Base-by-base conservation (phyloP, 2,888 invertebrate genomes). In the Salticus scenicus region DNA sequence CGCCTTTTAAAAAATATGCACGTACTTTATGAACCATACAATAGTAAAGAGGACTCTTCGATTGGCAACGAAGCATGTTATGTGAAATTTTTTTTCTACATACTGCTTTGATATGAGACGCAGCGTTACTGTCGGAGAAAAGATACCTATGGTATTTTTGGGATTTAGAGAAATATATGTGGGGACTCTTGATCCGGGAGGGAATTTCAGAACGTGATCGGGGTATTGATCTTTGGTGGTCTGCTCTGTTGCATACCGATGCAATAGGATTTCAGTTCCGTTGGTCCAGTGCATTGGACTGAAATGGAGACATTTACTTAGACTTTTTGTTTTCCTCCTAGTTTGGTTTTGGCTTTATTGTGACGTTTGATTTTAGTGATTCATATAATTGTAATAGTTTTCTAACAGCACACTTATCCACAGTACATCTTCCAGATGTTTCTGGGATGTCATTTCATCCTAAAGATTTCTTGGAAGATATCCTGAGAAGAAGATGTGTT, bases 121-220 rank as follows among this genome's bases (percentile, higher is more conserved):
- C 4, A 17, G 4, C n/a, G 12, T 7, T 10, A 12, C 10, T 10
- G 24, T 5, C 24, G 24, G 24, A 17, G 24, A 47, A 24, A 17
- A 24, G 57, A 24, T 24, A 24, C 57, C 57, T 57, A 57, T 24
- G 57, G 20, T 57, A 57, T 57, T 57, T 57, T 1, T 24, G 24
- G 57, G 57, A 57, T 57, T 57, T 57, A 24, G 57, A 57, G 57
- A 57, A 57, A 57, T 47, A 57, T 57, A 24, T 57, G 24, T 57
- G 57, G 57, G 24, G 57, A 57, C 57, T 57, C 4, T 24, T 57
- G 57, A 57, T 57, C 57, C 24, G 57, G 57, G n/a, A 17, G 24
- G 57, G 57, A 57, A 57, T 57, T 5, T 5, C 57, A 24, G 24
- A 57, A 57, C 57, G 57, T 57, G 57, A 57, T 57, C 57, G 1